A percentile compares a stretch with the other conserved stretches of the same genome.
phyloP scores from a whole-genome alignment of 2,113 vertebrate genomes.

The Haemorhous mexicanus region DNA sequence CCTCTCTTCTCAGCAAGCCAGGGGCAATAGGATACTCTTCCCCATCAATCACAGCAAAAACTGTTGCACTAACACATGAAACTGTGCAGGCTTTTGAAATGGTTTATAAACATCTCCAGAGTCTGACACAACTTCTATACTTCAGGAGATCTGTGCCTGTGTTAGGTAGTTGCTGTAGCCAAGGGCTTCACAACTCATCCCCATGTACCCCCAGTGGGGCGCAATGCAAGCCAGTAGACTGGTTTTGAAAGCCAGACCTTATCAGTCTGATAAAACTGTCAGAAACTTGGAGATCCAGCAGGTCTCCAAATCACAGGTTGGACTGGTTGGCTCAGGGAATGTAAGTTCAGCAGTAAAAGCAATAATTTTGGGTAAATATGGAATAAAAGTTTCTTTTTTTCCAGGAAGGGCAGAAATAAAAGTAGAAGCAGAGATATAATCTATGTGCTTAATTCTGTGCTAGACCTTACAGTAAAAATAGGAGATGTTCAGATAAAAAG shows the following conservation, averaged over 20 bases:
- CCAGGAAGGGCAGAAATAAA: neutral
- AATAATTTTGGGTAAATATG: neutral
- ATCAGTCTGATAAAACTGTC: neutral
- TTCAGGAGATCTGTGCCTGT: neutral
- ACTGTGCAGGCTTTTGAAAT: neutral
- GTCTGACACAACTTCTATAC: neutral
- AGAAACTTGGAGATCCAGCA: neutral
- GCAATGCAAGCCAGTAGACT: neutral
- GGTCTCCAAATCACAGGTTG: neutral
- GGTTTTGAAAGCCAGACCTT: neutral
- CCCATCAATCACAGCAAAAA: neutral
- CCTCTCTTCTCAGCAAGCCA: neutral
- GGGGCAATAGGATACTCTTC: neutral
- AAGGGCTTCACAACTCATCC: neutral
- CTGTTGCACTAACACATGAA: neutral
- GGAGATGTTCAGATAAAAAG: neutral
- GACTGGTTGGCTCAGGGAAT: neutral
- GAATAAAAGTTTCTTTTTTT: neutral
- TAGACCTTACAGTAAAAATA: neutral
- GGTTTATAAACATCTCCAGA: neutral
- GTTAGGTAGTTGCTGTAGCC: neutral
- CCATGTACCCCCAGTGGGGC: rapidly evolving
- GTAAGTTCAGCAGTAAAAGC: neutral
- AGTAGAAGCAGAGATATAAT: neutral
- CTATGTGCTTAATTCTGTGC: neutral